These are phyloP conservation scores for Mobula birostris DNA, from an alignment of 2,113 vertebrate species.

Conservation along the genomic window DNA sequence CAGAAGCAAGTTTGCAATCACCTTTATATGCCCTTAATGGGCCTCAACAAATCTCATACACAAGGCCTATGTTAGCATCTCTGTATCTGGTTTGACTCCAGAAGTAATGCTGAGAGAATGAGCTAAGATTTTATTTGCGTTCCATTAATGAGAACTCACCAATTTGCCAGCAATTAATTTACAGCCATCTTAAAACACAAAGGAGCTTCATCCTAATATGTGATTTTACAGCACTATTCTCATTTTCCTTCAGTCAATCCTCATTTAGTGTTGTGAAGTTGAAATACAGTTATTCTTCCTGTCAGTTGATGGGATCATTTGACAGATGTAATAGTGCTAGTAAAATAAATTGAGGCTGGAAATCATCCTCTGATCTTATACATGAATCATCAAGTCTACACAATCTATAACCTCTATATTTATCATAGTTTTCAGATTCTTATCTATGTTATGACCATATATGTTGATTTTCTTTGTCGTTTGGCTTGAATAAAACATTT, in stretches of 20 bases:
- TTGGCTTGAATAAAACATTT: neutral
- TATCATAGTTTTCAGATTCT: neutral
- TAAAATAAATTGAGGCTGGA: conserved; percentile 11
- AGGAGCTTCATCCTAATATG: neutral
- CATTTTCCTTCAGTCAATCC: neutral
- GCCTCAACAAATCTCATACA: neutral
- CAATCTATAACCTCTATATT: neutral
- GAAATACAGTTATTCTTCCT: neutral
- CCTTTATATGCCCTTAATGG: neutral
- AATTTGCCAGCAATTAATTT: neutral
- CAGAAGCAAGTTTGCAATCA: neutral
- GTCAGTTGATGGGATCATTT: neutral
- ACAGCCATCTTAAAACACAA: neutral
- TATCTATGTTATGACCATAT: neutral
- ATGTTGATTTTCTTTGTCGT: neutral
- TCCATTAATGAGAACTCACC: neutral
- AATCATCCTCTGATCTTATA: neutral
- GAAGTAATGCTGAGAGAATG: neutral
- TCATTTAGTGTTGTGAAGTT: neutral
- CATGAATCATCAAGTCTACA: neutral
- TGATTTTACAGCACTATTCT: neutral
- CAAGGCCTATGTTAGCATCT: neutral
- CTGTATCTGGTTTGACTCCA: no score
- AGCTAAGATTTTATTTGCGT: neutral
- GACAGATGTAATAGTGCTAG: neutral